Evolutionary conservation across 2,888 invertebrate species (phyloP), one percentile per base, ranked within the genome.

Genomic region (Girardia tigrina): DNA sequence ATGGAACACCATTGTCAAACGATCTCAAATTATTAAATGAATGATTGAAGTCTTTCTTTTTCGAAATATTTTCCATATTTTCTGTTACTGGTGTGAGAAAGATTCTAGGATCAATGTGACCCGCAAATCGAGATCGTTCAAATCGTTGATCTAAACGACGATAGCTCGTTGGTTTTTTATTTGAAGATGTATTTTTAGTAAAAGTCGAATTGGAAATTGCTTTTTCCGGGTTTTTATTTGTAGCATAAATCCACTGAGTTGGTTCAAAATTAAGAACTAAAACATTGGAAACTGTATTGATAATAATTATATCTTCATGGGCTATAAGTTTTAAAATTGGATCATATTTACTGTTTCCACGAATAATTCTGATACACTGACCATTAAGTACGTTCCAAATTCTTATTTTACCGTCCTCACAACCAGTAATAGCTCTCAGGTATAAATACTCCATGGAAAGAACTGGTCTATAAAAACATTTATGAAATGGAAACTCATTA

Each of bases 341-440:
- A 78, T 84, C 84, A 79, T 82, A 82, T 56, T 81, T 81, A 77
- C 83, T 83, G 79, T 84, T 84, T 28, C 84, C 84, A 70, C 84
- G 77, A 82, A 84, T 83, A 74, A 84, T 83, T 23, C 84, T 79
- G 77, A 82, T 81, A 77, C 84, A 84, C 76, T 82, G 81, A 0
- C 83, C 83, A 27, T 78, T 83, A 26, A 83, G 75, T 77, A 84
- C 79, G 78, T 83, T 84, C 84, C 84, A 84, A 73, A 84, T 83
- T 28, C 84, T 77, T 23, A 84, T 78, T 72, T 83, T 79, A 0
- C 84, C 84, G 78, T 84, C 84, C 8, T 79, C 82, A 70, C 81
- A 82, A 27, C 83, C 84, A 1, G 84, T 84, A 75, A 84, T 81
- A 27, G 83, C 82, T 27, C 84, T 80, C 42, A 84, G 79, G 78